These are phyloP conservation scores for Melinaea menophilus DNA, from an alignment of 2,888 invertebrate species.

Conservation along the genomic window DNA sequence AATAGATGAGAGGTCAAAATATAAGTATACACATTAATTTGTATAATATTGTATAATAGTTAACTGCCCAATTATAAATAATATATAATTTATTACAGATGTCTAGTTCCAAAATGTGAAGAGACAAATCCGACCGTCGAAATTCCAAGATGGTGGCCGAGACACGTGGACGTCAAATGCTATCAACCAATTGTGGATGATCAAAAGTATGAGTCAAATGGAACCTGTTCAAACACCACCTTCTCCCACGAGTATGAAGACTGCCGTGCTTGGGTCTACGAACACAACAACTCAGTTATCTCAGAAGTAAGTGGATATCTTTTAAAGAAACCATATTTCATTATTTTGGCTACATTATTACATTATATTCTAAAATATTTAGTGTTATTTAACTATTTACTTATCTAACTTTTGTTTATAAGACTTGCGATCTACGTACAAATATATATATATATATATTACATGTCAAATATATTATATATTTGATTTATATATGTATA, in stretches of 20 bases:
- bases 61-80: neutral
- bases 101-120: constrained; percentile 59
- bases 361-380: no score
- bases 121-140: constrained; percentile 36
- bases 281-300: constrained; percentile 56
- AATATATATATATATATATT: no score
- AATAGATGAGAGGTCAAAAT: no score
- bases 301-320: constrained; percentile 45
- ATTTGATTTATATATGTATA: no score
- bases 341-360: no score
- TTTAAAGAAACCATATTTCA: neutral
- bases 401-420: no score
- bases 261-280: constrained; percentile 61
- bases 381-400: no score
- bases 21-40: no score
- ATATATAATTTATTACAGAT: constrained; percentile 42
- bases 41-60: neutral
- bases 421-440: no score
- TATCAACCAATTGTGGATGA: constrained; percentile 46
- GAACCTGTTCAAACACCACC: constrained; percentile 49
- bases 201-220: constrained; percentile 37
- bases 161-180: constrained; percentile 49
- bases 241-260: constrained; percentile 46
- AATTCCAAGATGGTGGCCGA: constrained; percentile 58
- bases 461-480: no score